A percentile compares a stretch with the other conserved stretches of the same genome.
phyloP scores from a whole-genome alignment of 2,113 vertebrate species.

The Indri indri region DNA sequence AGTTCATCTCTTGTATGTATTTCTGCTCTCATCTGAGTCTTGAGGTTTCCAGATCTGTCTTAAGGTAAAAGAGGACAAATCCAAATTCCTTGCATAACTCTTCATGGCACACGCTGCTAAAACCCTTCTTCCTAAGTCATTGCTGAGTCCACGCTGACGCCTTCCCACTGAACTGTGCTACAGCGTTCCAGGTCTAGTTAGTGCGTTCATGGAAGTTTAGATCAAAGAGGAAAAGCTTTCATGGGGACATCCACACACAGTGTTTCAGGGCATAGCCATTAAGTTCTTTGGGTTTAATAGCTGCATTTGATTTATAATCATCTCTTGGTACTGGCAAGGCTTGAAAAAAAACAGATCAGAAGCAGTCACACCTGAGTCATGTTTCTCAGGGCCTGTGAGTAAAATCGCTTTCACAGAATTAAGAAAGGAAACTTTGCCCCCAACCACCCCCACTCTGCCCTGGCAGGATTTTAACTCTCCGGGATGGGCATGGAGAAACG shows the following conservation, averaged over 20 bases:
- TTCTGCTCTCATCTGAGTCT: background rate
- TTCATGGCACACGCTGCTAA: background rate
- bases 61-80: background rate
- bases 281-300: background rate
- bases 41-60: background rate
- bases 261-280: background rate
- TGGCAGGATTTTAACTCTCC: background rate
- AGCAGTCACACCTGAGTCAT: background rate
- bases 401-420: background rate
- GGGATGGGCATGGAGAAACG: background rate
- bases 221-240: background rate
- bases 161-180: background rate
- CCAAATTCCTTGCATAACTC: background rate
- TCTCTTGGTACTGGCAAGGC: background rate
- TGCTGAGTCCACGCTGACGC: background rate
- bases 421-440: background rate
- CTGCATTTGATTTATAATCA: background rate
- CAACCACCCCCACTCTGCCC: no score
- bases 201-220: background rate
- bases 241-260: background rate
- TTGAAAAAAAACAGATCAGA: background rate
- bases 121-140: background rate
- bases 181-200: background rate
- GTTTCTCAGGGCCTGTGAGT: background rate
- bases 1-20: background rate